Evolutionary conservation across 1,140 invertebrate species (phyloP).

Genomic region (Bactericera cockerelli): DNA sequence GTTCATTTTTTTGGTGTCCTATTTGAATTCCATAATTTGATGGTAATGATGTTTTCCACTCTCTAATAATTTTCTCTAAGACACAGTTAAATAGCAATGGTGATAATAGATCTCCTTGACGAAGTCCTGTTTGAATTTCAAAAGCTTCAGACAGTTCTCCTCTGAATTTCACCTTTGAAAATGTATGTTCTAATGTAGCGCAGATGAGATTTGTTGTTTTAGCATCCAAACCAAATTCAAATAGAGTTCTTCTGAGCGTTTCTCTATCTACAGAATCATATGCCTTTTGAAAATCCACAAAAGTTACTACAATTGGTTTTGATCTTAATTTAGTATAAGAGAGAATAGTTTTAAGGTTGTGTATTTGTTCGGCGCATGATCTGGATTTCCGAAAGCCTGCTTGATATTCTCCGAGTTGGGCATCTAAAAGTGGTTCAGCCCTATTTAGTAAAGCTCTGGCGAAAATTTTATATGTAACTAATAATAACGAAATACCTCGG

Average conservation of each 20-base stretch:
- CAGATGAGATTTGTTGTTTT: neutral
- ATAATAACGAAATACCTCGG: constrained; percentile 20
- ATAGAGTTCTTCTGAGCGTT: neutral
- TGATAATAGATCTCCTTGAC: constrained; percentile 2
- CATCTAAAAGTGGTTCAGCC: neutral
- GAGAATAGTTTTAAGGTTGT: constrained; percentile 2
- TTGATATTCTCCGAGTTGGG: constrained; percentile 1
- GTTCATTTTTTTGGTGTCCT: too few relatives aligned
- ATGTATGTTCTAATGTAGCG: neutral
- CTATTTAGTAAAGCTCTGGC: neutral
- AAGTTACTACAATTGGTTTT: too few relatives aligned
- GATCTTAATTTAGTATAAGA: constrained; percentile 2
- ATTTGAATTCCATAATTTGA: too few relatives aligned
- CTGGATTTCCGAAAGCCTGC: neutral
- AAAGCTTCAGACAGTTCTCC: constrained; percentile 10
- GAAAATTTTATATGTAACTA: constrained; percentile 15
- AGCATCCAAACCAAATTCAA: neutral
- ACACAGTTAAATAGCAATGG: constrained; percentile 1
- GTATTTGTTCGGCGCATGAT: too few relatives aligned
- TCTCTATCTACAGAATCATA: too few relatives aligned
- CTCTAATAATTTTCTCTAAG: constrained; percentile 2
- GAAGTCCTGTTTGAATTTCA: neutral
- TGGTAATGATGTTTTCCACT: too few relatives aligned
- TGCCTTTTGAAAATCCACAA: too few relatives aligned
- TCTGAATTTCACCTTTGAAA: too few relatives aligned